Percentiles rank a stretch among this genome's conserved stretches.
phyloP scores from a whole-genome alignment of 2,888 invertebrate genomes.

The Chrysopilus asiliformis region DNA sequence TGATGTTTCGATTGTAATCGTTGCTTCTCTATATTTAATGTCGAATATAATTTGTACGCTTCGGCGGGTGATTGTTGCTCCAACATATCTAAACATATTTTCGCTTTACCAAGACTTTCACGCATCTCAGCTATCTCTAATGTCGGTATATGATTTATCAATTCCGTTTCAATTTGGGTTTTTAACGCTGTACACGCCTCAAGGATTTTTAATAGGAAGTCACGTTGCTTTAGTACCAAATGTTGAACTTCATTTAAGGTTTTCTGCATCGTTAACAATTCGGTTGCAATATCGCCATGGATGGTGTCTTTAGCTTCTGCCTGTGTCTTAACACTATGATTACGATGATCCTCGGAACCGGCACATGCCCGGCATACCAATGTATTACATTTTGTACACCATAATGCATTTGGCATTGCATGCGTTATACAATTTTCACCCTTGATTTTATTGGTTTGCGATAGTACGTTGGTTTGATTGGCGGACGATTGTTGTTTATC shows the following conservation, averaged over 20 bases:
- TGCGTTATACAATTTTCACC: slow-evolving; percentile 55
- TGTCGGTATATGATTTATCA: slow-evolving; percentile 52
- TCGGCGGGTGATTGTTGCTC: slow-evolving; percentile 43
- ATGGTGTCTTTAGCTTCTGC: slow-evolving; percentile 53
- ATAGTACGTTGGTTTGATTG: neutral
- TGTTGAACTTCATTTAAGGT: slow-evolving; percentile 56
- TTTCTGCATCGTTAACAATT: slow-evolving; percentile 54
- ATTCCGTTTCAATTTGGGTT: slow-evolving; percentile 59
- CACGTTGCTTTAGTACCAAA: slow-evolving; percentile 54
- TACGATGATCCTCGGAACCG: slow-evolving; percentile 48
- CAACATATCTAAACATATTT: slow-evolving; percentile 44
- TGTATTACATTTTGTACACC: slow-evolving; percentile 53
- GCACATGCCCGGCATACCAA: slow-evolving; percentile 55
- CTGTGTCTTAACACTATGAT: slow-evolving; percentile 54
- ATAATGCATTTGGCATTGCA: slow-evolving; percentile 56
- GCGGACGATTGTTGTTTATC: slow-evolving; percentile 25
- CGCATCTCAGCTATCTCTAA: slow-evolving; percentile 52
- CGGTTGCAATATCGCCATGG: slow-evolving; percentile 49
- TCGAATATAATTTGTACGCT: slow-evolving; percentile 46
- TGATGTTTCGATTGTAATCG: slow-evolving; percentile 53
- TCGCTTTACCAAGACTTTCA: slow-evolving; percentile 47
- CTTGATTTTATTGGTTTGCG: slow-evolving; percentile 11
- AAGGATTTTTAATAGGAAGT: slow-evolving; percentile 55
- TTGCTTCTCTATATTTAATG: slow-evolving; percentile 50
- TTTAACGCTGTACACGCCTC: slow-evolving; percentile 62